Evolutionary conservation across 2,797 vertebrate genomes (phyloP).

Genomic region (Aldrovandia affinis): DNA sequence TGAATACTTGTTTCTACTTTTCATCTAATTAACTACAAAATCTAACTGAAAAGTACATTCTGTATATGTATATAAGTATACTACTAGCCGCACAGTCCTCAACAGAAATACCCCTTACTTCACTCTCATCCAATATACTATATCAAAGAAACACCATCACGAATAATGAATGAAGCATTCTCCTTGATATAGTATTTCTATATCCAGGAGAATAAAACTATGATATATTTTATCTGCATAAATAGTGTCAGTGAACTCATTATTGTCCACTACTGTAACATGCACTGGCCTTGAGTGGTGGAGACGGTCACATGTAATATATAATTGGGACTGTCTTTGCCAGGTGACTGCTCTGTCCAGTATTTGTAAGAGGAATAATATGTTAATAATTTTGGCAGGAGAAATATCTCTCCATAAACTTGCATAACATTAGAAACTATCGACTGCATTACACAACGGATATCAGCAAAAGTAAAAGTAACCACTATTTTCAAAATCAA

Average conservation of each 20-base stretch:
- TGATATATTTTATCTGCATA: too few species aligned
- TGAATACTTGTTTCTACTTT: background rate
- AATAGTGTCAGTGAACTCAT: too few species aligned
- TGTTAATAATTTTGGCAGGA: background rate
- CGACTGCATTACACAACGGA: conserved; percentile 37
- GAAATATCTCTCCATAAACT: conserved; percentile 15
- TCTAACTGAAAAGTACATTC: too few species aligned
- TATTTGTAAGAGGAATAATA: conserved; percentile 48
- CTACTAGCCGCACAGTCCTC: background rate
- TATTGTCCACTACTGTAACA: background rate
- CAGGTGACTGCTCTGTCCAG: conserved; percentile 40
- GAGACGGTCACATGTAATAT: background rate
- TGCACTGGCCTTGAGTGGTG: background rate
- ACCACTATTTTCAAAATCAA: conserved; percentile 49
- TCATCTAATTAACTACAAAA: too few species aligned
- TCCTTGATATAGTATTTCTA: too few species aligned
- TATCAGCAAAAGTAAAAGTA: conserved; percentile 49
- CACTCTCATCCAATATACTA: background rate
- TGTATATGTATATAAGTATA: background rate
- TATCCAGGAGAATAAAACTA: too few species aligned
- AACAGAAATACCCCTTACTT: background rate
- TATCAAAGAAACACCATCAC: too few species aligned
- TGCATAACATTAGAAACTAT: background rate
- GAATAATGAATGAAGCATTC: too few species aligned
- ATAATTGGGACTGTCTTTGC: background rate